Evolutionary conservation across 2,113 vertebrate species (phyloP), one percentile per base, ranked within the genome.

Genomic region (Oreochromis aureus): DNA sequence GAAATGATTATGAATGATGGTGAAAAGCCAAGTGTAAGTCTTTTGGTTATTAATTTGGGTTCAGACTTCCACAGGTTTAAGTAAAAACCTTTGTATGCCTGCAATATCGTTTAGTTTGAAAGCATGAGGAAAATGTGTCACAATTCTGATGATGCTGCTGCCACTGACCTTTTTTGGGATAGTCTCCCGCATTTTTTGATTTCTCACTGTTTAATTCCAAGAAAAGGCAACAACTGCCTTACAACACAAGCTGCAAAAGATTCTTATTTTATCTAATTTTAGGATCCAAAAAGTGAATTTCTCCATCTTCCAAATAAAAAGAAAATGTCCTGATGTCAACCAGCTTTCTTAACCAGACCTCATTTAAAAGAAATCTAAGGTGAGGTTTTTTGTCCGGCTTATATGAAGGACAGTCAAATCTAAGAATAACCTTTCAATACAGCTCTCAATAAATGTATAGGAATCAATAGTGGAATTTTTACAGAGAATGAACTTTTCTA

Each of bases 31-130:
- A 66, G 34, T 71, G 54, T 81, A 83, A 32, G 16, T 78, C 73
- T 3, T 53, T 92, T 93, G 93, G 92, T 85, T 91, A 89, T 91
- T 78, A 78, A 24, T 93, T 84, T 87, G 7, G 10, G 69, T 89
- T 90, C 80, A 89, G 83, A 83, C 84, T 82, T 91, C 86, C 81
- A 83, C 34, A 81, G 59, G 61, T 39, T 86, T 22, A 69, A 66
- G 78, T 55, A 63, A 83, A 83, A 78, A 87, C 19, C 39, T 87
- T 41, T 89, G 54, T 88, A 6, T 82, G 39, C 44, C 61, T 44
- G 51, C n/a, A 41, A 15, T 44, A 16, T 84, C 66, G 53, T 53
- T 10, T 44, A 22, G 16, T 59, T 54, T 55, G 63, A 76, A 84
- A 83, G 71, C 59, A 69, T 78, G 80, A 18, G 10, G 18, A 51